Conservation (phyloP, 2,888 invertebrate species). For the Thymelicus acteon region DNA sequence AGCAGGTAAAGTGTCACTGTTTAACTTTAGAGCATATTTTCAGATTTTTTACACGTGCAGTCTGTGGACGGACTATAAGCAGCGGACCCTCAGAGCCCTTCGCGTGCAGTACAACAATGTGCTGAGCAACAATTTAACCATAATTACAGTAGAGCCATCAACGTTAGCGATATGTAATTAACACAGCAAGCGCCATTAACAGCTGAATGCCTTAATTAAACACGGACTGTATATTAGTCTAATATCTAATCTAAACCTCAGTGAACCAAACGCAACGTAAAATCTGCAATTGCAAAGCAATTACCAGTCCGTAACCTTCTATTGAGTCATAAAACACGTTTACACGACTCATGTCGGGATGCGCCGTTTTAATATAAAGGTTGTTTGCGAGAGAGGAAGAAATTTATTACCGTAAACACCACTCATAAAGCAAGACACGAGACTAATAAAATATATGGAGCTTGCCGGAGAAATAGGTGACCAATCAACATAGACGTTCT, state of each 20-base stretch:
- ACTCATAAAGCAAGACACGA: constrained; percentile 70
- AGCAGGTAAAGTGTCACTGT: too few relatives aligned
- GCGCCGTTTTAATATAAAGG: constrained; percentile 11
- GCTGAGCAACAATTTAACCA: too few relatives aligned
- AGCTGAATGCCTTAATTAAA: constrained; percentile 31
- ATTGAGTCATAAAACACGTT: constrained; percentile 23
- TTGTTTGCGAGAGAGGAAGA: constrained; percentile 45
- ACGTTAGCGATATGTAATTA: constrained; percentile 28
- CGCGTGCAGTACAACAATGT: too few relatives aligned
- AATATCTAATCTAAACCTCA: constrained; percentile 22
- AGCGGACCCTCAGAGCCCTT: too few relatives aligned
- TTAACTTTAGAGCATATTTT: too few relatives aligned
- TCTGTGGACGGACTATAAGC: too few relatives aligned
- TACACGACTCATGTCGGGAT: constrained; percentile 2
- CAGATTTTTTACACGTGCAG: too few relatives aligned
- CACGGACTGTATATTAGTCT: constrained; percentile 21
- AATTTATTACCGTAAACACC: constrained; percentile 69
- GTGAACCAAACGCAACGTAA: constrained; percentile 15
- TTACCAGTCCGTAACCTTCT: constrained; percentile 14
- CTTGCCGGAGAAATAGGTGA: constrained; percentile 60
- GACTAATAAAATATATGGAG: constrained; percentile 67
- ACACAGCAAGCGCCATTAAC: constrained; percentile 24
- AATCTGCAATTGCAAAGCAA: constrained; percentile 21
- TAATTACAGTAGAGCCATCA: constrained; percentile 17
- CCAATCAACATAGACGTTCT: constrained; percentile 58